Percentiles rank a stretch among this genome's conserved stretches.
Evolutionary conservation across 2,888 invertebrate species (phyloP).

Genomic region (Holacanthella duospinosa): DNA sequence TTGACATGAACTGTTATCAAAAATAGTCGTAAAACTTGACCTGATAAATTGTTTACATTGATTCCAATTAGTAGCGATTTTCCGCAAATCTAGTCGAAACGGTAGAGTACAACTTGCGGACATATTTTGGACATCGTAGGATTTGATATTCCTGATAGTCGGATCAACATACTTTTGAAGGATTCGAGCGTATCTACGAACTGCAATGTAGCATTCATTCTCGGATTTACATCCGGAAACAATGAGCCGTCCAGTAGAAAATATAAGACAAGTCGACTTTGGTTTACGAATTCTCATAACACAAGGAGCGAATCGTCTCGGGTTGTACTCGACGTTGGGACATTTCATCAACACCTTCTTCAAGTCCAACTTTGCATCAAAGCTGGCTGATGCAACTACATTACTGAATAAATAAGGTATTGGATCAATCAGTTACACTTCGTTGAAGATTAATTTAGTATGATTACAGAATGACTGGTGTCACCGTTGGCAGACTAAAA

Average conservation of each 20-base stretch:
- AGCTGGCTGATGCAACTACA: slow-evolving; percentile 49
- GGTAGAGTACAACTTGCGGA: slow-evolving; percentile 53
- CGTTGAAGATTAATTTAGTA: neutral
- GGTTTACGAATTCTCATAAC: slow-evolving; percentile 52
- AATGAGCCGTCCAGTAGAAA: slow-evolving; percentile 48
- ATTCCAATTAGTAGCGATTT: neutral
- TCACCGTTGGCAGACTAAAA: neutral
- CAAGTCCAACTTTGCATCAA: slow-evolving; percentile 47
- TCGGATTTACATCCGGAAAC: slow-evolving; percentile 53
- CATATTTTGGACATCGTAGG: slow-evolving; percentile 53
- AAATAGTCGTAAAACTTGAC: neutral
- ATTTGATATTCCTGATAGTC: slow-evolving; percentile 44
- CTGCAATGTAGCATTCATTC: slow-evolving; percentile 47
- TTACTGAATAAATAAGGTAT: too few species aligned
- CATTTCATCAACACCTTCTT: slow-evolving; percentile 49
- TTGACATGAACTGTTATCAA: neutral
- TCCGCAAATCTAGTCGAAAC: slow-evolving; percentile 43
- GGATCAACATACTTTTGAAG: slow-evolving; percentile 50
- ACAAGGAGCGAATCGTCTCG: slow-evolving; percentile 51
- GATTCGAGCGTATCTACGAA: slow-evolving; percentile 50
- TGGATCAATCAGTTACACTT: neutral
- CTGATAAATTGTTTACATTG: neutral
- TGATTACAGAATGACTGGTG: neutral
- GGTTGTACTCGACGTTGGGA: slow-evolving; percentile 52
- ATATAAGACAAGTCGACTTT: slow-evolving; percentile 50